Evolutionary conservation across 1,140 invertebrate genomes (phyloP), one percentile per base, ranked within the genome.

Genomic region (Steinernema feltiae): DNA sequence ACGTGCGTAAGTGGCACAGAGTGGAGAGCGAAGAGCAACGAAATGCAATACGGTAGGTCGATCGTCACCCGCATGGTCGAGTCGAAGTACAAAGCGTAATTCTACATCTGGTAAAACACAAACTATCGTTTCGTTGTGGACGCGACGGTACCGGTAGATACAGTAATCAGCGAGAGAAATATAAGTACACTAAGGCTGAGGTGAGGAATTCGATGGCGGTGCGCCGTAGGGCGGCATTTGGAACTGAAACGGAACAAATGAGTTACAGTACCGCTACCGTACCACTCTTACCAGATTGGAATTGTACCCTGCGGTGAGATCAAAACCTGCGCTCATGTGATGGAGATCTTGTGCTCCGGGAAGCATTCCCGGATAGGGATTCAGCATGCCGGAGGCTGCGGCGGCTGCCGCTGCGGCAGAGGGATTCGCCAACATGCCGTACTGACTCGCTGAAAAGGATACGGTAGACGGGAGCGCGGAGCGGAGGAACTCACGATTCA

Each of bases 401-500:
- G 78, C 78, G 1, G 74, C 75, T n/a, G 73, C 80, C 21, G 80
- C 79, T 18, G 69, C 79, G 17, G 79, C 77, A 17, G 80, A 41
- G 41, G 74, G 27, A 21, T 75, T 75, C n/a, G 72, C 73, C 31
- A 83, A 69, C 72, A 83, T 82, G 32, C 83, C 83, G 41, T 83
- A 84, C 70, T 73, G 80, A 46, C 74, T 78, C 21, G 70, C 82
- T 83, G 53, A 80, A 82, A 24, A n/a, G n/a, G n/a, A n/a, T n/a
- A n/a, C 48, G 82, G 18, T 29, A 80, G 18, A 17, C 76, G n/a
- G 12, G 27, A 24, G 18, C 72, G 18, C n/a, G 76, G 30, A 35
- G 17, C 70, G 21, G 29, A 3, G 29, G 15, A 46, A 32, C 29
- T 17, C 31, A 70, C 77, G 32, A 31, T 63, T 71, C 73, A 46